A percentile compares a stretch with the other conserved stretches of the same genome.
Conservation (phyloP, 2,113 vertebrate species). For the Thunnus thynnus region DNA sequence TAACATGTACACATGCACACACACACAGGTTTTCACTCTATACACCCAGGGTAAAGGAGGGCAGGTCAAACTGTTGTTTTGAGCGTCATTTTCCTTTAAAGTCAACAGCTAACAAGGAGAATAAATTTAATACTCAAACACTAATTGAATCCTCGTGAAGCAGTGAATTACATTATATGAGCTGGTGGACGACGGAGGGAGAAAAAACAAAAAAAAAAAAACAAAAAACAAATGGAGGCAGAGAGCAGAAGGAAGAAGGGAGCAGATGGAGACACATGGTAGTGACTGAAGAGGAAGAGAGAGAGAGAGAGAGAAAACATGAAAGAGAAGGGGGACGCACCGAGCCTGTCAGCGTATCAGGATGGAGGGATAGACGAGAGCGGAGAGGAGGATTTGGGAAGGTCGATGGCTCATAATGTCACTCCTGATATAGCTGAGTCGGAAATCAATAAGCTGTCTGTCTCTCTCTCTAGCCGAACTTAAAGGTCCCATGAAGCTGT, state of each 20-base stretch:
- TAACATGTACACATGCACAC: background rate
- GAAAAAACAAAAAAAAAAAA: no score
- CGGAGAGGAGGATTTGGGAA: constrained; percentile 31
- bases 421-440: constrained; percentile 40
- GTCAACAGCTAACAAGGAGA: constrained; percentile 16
- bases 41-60: background rate
- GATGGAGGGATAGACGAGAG: constrained; percentile 17
- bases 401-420: constrained; percentile 57
- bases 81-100: constrained; percentile 20
- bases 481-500: constrained; percentile 9
- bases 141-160: constrained; percentile 27
- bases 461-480: background rate
- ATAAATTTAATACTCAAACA: background rate
- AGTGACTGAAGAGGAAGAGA: no score
- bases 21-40: constrained; percentile 9
- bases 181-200: background rate
- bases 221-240: background rate
- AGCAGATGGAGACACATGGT: background rate
- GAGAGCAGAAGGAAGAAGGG: background rate
- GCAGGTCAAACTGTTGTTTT: background rate
- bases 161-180: background rate
- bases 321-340: background rate
- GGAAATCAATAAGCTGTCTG: constrained; percentile 65
- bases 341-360: constrained; percentile 14
- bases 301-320: background rate